phyloP scores from a whole-genome alignment of 2,888 invertebrate genomes.

The Antheraea yamamai region DNA sequence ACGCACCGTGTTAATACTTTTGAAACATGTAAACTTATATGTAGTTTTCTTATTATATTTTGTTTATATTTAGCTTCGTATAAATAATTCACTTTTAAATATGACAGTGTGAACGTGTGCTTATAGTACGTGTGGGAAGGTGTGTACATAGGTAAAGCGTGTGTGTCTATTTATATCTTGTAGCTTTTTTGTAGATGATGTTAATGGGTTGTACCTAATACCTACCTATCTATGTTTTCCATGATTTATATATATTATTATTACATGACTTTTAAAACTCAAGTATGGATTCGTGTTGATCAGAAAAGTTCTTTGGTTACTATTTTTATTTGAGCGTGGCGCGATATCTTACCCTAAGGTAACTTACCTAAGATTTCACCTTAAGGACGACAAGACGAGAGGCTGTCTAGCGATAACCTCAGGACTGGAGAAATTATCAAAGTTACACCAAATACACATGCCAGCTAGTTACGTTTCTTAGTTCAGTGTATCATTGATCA shows the following conservation, averaged over 20 bases:
- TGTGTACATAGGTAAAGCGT: slow-evolving; percentile 43
- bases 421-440: neutral
- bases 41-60: neutral
- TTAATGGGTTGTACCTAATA: slow-evolving; percentile 26
- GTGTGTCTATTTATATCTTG: slow-evolving; percentile 54
- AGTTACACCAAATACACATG: neutral
- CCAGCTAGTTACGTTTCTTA: neutral
- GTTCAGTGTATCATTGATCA: neutral
- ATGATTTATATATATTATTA: neutral
- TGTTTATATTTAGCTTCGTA: slow-evolving; percentile 10
- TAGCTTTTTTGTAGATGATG: slow-evolving; percentile 56
- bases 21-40: neutral
- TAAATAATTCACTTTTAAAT: slow-evolving; percentile 13
- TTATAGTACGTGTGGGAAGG: slow-evolving; percentile 49
- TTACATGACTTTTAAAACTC: neutral
- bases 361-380: too few species aligned
- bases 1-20: neutral
- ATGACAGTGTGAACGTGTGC: slow-evolving; percentile 43
- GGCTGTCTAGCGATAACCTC: neutral
- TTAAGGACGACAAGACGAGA: too few species aligned
- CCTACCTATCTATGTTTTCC: slow-evolving; percentile 1
- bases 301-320: neutral
- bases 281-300: neutral
- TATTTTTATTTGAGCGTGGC: neutral
- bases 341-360: neutral